A percentile compares a stretch with the other conserved stretches of the same genome.
Evolutionary conservation across 2,888 invertebrate species (phyloP).

Genomic region (Amblyjoppa fuscipennis): DNA sequence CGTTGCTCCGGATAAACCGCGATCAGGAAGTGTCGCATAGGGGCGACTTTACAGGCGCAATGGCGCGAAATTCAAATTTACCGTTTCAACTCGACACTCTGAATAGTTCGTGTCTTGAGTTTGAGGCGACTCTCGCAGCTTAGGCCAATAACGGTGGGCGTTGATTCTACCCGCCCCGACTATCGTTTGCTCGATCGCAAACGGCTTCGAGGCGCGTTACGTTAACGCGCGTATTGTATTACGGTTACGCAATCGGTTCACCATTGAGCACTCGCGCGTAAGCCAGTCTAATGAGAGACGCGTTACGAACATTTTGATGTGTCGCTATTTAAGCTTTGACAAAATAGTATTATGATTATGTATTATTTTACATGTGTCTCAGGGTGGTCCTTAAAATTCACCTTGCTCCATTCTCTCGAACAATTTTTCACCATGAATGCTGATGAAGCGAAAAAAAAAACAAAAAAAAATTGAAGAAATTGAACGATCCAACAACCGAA

Average conservation of each 20-base stretch:
- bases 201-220: constrained; percentile 26
- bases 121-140: constrained; percentile 2
- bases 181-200: neutral
- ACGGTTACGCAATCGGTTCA: constrained; percentile 27
- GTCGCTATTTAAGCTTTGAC: too few relatives aligned
- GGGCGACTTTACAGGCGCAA: neutral
- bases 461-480: neutral
- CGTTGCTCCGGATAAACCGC: too few relatives aligned
- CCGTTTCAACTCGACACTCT: neutral
- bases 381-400: too few relatives aligned
- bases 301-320: too few relatives aligned
- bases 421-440: neutral
- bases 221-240: constrained; percentile 19
- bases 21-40: too few relatives aligned
- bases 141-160: constrained; percentile 27
- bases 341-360: too few relatives aligned
- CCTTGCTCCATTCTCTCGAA: neutral
- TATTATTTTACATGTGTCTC: too few relatives aligned
- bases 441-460: neutral
- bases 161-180: constrained; percentile 5
- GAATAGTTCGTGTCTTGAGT: neutral
- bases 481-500: neutral
- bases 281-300: too few relatives aligned
- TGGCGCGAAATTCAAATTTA: neutral
- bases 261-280: neutral